These are phyloP conservation scores for Nymphicus hollandicus DNA, from an alignment of 2,113 vertebrate species.

Conservation along the genomic window DNA sequence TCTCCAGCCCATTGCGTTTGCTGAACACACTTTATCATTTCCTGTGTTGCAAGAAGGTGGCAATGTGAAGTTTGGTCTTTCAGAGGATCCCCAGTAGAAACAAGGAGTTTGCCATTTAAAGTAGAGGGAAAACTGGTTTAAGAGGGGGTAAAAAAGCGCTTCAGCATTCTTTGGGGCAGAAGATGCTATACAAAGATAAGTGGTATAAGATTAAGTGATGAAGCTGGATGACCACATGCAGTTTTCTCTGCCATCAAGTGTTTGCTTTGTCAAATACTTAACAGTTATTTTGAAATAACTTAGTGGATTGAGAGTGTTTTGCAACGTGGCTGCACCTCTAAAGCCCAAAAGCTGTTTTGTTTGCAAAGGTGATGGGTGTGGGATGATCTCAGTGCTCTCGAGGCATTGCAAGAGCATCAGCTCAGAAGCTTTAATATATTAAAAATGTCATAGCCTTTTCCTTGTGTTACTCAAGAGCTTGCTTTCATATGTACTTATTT, in stretches of 20 bases:
- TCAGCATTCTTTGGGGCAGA: background rate
- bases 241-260: background rate
- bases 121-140: background rate
- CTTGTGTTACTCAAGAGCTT: background rate
- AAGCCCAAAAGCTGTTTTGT: background rate
- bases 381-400: background rate
- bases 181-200: background rate
- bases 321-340: background rate
- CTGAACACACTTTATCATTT: accelerated
- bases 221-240: background rate
- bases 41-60: background rate
- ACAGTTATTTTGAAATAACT: background rate
- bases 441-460: background rate
- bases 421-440: background rate
- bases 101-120: background rate
- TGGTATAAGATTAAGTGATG: background rate
- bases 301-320: background rate
- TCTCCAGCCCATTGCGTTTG: background rate
- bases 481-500: background rate
- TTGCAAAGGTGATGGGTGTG: background rate
- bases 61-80: background rate
- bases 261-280: background rate
- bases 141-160: accelerated
- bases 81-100: background rate
- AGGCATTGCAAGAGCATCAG: background rate